These are phyloP conservation scores for Pygoscelis adeliae DNA, from an alignment of 2,113 vertebrate species.

Conservation along the genomic window DNA sequence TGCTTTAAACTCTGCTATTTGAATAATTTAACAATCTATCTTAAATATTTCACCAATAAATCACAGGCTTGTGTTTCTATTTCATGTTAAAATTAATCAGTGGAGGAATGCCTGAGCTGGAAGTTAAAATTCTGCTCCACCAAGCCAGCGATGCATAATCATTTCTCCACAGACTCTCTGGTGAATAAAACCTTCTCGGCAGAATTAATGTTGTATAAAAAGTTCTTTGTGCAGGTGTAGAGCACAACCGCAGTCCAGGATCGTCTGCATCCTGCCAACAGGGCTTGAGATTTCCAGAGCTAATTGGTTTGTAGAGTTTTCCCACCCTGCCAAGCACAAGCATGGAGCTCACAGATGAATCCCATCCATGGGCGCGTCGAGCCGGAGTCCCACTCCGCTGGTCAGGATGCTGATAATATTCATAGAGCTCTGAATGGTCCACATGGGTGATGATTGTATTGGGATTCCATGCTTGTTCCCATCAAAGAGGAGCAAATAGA, in stretches of 20 bases:
- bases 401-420: not conserved
- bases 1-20: constrained; percentile 21
- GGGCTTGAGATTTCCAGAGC: not conserved
- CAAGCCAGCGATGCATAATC: not conserved
- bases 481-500: not conserved
- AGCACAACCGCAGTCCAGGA: accelerated
- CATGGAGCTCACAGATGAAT: not conserved
- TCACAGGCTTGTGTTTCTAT: constrained; percentile 31
- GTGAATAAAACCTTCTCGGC: constrained; percentile 20
- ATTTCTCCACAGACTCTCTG: not conserved
- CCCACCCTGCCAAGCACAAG: not conserved
- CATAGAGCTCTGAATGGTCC: not conserved
- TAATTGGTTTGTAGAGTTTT: not conserved
- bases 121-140: constrained; percentile 50
- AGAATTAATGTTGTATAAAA: constrained; percentile 15
- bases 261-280: not conserved
- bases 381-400: accelerated
- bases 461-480: not conserved
- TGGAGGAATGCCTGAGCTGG: not conserved
- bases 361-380: accelerated
- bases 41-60: constrained; percentile 66
- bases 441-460: accelerated
- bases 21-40: constrained; percentile 41
- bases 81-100: constrained; percentile 49
- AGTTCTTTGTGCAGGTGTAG: not conserved